Base-by-base conservation (phyloP, 2,888 invertebrate genomes). In the Calliphora vomitoria region DNA sequence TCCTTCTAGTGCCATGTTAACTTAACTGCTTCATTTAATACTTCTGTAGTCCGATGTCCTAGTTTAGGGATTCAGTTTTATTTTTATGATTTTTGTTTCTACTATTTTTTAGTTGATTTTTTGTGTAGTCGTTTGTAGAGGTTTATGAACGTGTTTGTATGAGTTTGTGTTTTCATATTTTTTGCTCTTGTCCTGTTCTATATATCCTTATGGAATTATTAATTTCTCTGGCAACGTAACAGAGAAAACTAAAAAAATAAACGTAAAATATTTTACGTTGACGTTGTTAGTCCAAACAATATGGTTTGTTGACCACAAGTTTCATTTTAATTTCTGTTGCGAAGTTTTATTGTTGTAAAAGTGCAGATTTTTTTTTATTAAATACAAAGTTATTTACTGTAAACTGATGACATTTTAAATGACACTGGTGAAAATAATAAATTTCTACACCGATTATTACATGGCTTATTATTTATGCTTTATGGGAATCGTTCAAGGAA, bases 11-110 rank as follows among this genome's bases (percentile, higher is more conserved):
- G 53, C 60, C 78, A 80, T 75, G 81, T 88, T 80, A 88, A 86
- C 81, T 87, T 88, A 90, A 90, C 89, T 89, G 91, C 90, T 92
- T 90, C 90, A 91, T 91, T 92, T 91, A 91, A 90, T 90, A 90
- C 91, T 90, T 89, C 82, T 66, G 78, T 79, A 82, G 82, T 89
- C 88, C 87, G 82, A 88, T 76, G 84, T 81, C 72, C 84, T 84
- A 81, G 81, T 84, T 86, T 74, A 20, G 71, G 71, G 60, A 76
- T 72, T 81, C 35, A 18, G 58, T 83, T 80, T 66, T 62, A 47
- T 72, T 76, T 80, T 76, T 44, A 18, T 44, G n/a, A 50, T 50
- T 25, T 11, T 38, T n/a, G n/a, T 50, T 41, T 47, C 35, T 18
- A 18, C 25, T 25, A 1, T 25, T 25, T 25, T 25, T 25, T 25